Evolutionary conservation across 1,140 invertebrate species (phyloP).

Genomic region (Heliothis subflexa): DNA sequence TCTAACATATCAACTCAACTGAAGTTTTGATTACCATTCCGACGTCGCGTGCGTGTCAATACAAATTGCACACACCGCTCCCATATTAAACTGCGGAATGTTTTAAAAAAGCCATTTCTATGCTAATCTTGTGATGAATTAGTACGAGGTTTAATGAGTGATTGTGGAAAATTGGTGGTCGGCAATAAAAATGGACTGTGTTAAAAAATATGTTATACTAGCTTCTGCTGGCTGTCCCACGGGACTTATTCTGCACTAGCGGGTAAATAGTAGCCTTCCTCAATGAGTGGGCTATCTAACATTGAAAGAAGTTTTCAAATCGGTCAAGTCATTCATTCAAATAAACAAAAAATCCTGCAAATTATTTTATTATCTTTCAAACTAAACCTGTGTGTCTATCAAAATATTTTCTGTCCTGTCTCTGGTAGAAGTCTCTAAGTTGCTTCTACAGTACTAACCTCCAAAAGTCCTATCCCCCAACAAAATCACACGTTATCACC

Average conservation of each 20-base stretch:
- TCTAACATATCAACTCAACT: not conserved
- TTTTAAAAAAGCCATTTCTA: constrained; percentile 24
- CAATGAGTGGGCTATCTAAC: too few species aligned
- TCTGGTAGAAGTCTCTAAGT: too few species aligned
- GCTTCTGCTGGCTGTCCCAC: too few species aligned
- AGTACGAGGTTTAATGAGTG: not conserved
- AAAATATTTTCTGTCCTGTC: too few species aligned
- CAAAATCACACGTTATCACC: constrained; percentile 1
- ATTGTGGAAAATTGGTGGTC: not conserved
- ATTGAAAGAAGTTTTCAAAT: too few species aligned
- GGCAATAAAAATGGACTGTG: not conserved
- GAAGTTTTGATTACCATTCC: constrained; percentile 11
- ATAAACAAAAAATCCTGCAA: too few species aligned
- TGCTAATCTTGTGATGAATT: constrained; percentile 1
- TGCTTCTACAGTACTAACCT: not conserved
- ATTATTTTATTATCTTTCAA: too few species aligned
- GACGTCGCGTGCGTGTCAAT: constrained; percentile 24
- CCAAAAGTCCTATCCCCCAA: not conserved
- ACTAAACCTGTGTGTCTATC: too few species aligned
- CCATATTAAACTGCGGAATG: not conserved
- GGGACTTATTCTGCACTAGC: too few species aligned
- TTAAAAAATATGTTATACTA: too few species aligned
- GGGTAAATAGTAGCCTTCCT: too few species aligned
- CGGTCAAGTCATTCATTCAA: too few species aligned
- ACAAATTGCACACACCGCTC: not conserved